phyloP scores from a whole-genome alignment of 1,140 invertebrate genomes.

The Panulirus ornatus region DNA sequence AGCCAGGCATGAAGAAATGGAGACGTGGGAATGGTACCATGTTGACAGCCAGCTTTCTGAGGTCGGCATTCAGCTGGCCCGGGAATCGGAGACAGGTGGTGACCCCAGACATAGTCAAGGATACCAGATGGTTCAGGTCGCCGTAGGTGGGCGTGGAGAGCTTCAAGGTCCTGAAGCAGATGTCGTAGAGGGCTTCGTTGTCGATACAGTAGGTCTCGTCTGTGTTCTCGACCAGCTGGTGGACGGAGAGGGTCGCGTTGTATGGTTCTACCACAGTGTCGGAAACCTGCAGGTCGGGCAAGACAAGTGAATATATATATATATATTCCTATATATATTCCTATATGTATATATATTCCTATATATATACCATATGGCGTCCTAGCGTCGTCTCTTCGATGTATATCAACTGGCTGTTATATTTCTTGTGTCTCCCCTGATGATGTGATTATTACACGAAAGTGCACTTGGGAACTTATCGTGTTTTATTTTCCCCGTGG shows the following conservation, averaged over 20 bases:
- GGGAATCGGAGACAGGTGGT: constrained; percentile 35
- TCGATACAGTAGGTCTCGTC: constrained; percentile 41
- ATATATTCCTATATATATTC: neutral
- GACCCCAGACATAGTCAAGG: constrained; percentile 24
- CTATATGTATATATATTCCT: neutral
- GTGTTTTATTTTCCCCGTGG: too few species aligned
- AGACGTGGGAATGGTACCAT: constrained; percentile 30
- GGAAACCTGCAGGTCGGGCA: neutral
- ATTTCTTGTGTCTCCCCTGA: too few species aligned
- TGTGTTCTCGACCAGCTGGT: constrained; percentile 23
- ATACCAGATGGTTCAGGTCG: constrained; percentile 43
- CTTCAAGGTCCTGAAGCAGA: neutral
- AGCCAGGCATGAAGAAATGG: constrained; percentile 34
- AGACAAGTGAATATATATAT: neutral
- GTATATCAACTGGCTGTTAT: too few species aligned
- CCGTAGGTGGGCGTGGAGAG: constrained; percentile 7
- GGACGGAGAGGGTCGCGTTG: constrained; percentile 26
- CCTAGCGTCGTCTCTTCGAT: too few species aligned
- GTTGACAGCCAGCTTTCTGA: constrained; percentile 36
- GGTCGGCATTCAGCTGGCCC: constrained; percentile 25
- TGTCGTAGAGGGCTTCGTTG: constrained; percentile 44
- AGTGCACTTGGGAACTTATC: too few species aligned
- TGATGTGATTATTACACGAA: too few species aligned
- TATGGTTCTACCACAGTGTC: constrained; percentile 27
- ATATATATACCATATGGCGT: too few species aligned